Percentiles rank a stretch among this genome's conserved stretches.
Evolutionary conservation across 2,113 vertebrate species (phyloP).

Genomic region (Donacobius atricapilla): DNA sequence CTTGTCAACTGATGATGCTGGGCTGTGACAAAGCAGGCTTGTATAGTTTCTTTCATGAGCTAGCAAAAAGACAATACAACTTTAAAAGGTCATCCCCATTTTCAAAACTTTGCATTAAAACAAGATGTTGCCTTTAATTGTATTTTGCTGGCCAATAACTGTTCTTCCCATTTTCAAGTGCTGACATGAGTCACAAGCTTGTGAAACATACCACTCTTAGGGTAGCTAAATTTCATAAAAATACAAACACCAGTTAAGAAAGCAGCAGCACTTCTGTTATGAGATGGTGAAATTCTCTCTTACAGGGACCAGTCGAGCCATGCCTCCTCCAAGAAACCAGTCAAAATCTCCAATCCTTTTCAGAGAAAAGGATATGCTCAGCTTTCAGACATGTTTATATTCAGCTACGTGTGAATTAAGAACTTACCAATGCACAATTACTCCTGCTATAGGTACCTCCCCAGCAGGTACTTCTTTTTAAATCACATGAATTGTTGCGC

Average conservation of each 20-base stretch:
- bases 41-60: background rate
- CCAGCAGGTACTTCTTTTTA: background rate
- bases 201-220: background rate
- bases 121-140: background rate
- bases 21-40: background rate
- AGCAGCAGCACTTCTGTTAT: background rate
- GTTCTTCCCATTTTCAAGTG: background rate
- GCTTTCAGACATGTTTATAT: background rate
- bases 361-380: background rate
- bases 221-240: background rate
- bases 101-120: background rate
- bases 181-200: background rate
- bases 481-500: background rate
- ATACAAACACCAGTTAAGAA: background rate
- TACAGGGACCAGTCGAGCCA: fast-evolving
- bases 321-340: background rate
- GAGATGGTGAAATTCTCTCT: background rate
- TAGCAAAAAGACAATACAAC: background rate
- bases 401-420: background rate
- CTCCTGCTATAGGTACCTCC: background rate
- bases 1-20: background rate
- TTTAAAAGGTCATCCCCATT: background rate
- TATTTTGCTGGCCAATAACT: background rate
- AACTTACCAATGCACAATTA: background rate
- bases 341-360: background rate